phyloP scores from a whole-genome alignment of 2,797 vertebrate species.

The Alosa sapidissima region DNA sequence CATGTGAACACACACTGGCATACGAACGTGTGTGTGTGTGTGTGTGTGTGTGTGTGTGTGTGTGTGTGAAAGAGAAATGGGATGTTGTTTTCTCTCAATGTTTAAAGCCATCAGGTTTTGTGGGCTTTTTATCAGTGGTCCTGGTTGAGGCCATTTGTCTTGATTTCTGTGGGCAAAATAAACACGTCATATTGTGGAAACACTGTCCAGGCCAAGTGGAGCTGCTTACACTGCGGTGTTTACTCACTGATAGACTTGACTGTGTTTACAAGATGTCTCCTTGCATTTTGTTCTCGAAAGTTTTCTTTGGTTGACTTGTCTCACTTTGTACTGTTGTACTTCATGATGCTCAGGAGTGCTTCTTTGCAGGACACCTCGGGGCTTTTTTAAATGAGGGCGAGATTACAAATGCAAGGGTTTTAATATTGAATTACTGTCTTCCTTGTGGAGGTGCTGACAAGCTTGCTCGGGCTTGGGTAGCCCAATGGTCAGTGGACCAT shows the following conservation, averaged over 20 bases:
- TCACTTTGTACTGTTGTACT: neutral
- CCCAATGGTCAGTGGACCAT: neutral
- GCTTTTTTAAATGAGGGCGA: constrained; percentile 23
- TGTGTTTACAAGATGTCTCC: neutral
- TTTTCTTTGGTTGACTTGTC: neutral
- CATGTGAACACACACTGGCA: neutral
- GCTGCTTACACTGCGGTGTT: constrained; percentile 47
- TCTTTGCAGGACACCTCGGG: neutral
- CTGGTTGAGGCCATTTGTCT: constrained; percentile 70
- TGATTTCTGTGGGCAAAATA: constrained; percentile 62
- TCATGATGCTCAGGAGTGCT: neutral
- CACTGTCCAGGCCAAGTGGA: constrained; percentile 61
- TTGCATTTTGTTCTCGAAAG: neutral
- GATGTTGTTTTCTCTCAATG: constrained; percentile 56
- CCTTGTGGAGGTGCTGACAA: neutral
- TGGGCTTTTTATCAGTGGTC: constrained; percentile 60
- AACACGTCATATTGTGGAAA: constrained; percentile 56
- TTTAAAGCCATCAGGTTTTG: constrained; percentile 64
- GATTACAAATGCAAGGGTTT: constrained; percentile 20
- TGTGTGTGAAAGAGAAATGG: too few relatives aligned
- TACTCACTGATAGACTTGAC: neutral
- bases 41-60: too few relatives aligned
- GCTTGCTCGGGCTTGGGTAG: neutral
- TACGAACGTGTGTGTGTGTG: neutral
- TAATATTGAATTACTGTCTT: constrained; percentile 19